A percentile compares a stretch with the other conserved stretches of the same genome.
phyloP scores from a whole-genome alignment of 2,797 vertebrate species.

The Pseudomugil tenellus region DNA sequence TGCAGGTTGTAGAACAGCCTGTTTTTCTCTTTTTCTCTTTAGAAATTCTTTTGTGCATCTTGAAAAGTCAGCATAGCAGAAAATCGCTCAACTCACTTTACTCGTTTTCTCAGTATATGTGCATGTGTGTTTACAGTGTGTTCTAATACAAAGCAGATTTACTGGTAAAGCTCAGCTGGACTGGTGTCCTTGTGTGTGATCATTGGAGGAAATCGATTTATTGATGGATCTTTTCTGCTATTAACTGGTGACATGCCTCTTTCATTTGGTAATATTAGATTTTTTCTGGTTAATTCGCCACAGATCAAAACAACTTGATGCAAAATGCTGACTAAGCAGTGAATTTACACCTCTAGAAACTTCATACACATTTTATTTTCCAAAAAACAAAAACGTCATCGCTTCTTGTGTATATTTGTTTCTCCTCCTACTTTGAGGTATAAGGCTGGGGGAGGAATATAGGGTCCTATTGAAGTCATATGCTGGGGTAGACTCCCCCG shows the following conservation, averaged over 20 bases:
- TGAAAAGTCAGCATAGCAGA: too few species aligned
- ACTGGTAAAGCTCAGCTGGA: neutral
- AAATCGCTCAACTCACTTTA: neutral
- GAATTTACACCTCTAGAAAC: neutral
- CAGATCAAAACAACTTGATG: neutral
- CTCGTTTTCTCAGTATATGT: neutral
- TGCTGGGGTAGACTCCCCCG: too few species aligned
- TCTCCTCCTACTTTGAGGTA: neutral
- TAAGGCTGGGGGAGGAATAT: neutral
- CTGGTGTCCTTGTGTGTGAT: neutral
- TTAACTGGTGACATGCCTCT: neutral
- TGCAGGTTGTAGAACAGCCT: neutral
- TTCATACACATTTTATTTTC: neutral
- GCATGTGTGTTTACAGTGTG: neutral
- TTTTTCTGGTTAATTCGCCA: neutral
- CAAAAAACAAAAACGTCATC: neutral
- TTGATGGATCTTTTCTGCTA: neutral
- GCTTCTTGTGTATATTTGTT: neutral
- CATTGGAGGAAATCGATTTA: neutral
- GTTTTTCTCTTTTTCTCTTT: neutral
- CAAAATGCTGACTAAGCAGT: neutral
- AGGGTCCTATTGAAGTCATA: neutral
- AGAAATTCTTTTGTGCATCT: neutral
- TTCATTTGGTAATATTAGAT: neutral
- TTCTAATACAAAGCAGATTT: neutral